Conservation (phyloP, 1,140 invertebrate genomes). For the Ceratosolen fusciceps region DNA sequence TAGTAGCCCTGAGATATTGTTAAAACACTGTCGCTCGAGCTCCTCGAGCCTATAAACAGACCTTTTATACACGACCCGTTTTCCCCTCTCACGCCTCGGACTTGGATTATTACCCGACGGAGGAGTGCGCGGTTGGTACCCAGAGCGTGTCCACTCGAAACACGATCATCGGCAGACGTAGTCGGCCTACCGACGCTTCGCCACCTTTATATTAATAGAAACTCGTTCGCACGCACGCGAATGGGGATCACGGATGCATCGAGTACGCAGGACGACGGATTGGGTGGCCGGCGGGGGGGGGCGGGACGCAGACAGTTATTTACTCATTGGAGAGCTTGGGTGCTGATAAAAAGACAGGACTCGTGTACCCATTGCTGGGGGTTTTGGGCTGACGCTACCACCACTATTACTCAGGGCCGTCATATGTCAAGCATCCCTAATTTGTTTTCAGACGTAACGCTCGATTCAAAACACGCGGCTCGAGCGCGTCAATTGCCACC, state of each 20-base stretch:
- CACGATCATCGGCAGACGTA: not conserved
- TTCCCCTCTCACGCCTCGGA: not conserved
- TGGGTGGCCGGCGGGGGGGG: too few species aligned
- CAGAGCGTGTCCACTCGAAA: not conserved
- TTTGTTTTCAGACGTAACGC: not conserved
- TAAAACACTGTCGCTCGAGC: too few species aligned
- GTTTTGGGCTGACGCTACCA: too few species aligned
- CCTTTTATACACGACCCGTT: not conserved
- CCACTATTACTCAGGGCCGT: not conserved
- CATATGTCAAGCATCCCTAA: constrained; percentile 4
- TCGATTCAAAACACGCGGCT: constrained; percentile 28
- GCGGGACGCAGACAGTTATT: constrained; percentile 15
- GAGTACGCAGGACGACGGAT: too few species aligned
- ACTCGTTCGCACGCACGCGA: too few species aligned
- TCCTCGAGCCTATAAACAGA: too few species aligned
- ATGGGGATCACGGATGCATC: not conserved
- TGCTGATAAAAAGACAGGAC: constrained; percentile 28
- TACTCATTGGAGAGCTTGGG: constrained; percentile 14
- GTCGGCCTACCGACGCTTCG: not conserved
- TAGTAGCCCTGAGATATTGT: too few species aligned
- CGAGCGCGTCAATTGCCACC: not conserved
- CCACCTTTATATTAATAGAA: constrained; percentile 20
- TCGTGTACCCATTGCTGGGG: constrained; percentile 15
- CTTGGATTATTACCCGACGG: not conserved
- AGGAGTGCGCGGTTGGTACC: too few species aligned